Conservation (phyloP, 2,113 vertebrate species). For the Chelonoidis abingdonii region DNA sequence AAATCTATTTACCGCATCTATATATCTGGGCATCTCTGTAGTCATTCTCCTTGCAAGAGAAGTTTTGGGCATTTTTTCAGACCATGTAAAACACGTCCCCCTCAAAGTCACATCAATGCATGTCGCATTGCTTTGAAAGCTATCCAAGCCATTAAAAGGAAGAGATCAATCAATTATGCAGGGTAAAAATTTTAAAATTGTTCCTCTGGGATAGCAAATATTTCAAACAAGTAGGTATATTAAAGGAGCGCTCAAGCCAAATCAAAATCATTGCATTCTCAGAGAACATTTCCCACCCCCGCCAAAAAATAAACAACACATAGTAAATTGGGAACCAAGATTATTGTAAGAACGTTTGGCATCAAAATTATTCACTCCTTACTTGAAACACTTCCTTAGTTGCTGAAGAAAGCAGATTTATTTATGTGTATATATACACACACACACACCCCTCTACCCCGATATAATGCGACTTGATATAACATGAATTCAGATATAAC, state of each 20-base stretch:
- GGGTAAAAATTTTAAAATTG: neutral
- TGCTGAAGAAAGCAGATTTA: neutral
- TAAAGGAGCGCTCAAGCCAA: slow-evolving; percentile 41
- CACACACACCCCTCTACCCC: too few relatives aligned
- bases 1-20: accelerated
- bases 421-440: neutral
- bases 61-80: neutral
- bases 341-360: neutral
- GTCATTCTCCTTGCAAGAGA: neutral
- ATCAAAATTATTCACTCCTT: slow-evolving; percentile 4
- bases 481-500: too few relatives aligned
- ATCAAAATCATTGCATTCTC: slow-evolving; percentile 24
- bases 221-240: slow-evolving; percentile 45
- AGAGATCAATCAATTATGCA: slow-evolving; percentile 24
- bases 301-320: neutral
- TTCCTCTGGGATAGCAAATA: slow-evolving; percentile 49
- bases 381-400: slow-evolving; percentile 5
- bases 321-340: neutral
- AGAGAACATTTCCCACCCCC: slow-evolving; percentile 16
- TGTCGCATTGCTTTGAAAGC: neutral
- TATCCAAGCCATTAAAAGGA: neutral
- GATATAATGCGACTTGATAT: too few relatives aligned
- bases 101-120: neutral
- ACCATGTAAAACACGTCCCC: neutral
- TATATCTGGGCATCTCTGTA: neutral